Evolutionary conservation across 2,797 vertebrate genomes (phyloP).

Genomic region (Yasuhikotakia modesta): DNA sequence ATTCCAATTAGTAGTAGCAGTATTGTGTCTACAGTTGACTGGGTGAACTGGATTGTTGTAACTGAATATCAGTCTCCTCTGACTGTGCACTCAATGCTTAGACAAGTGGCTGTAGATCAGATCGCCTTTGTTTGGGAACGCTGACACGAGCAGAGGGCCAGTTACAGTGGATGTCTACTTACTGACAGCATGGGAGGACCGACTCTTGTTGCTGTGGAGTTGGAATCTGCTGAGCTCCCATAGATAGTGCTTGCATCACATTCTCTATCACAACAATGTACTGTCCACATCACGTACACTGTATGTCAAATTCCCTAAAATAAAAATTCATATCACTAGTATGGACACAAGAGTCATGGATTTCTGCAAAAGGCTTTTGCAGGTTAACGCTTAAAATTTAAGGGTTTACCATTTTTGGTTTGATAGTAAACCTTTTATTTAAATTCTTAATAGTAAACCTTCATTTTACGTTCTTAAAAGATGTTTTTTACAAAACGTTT

Average conservation of each 20-base stretch:
- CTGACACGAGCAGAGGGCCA: constrained; percentile 26
- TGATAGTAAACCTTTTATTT: too few species aligned
- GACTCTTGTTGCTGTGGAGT: constrained; percentile 42
- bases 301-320: background rate
- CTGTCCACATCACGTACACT: constrained; percentile 12
- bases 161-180: constrained; percentile 44
- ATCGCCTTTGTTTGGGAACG: constrained; percentile 25
- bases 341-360: background rate
- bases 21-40: constrained; percentile 6
- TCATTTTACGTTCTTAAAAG: too few species aligned
- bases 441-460: too few species aligned
- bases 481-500: too few species aligned
- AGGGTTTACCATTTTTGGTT: too few species aligned
- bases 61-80: constrained; percentile 23
- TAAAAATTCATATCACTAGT: background rate
- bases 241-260: constrained; percentile 30
- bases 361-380: background rate
- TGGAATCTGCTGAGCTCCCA: constrained; percentile 39
- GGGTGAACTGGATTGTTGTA: constrained; percentile 31
- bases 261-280: constrained; percentile 40
- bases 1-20: constrained; percentile 18
- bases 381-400: too few species aligned
- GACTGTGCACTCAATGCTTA: constrained; percentile 14
- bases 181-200: constrained; percentile 32
- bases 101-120: constrained; percentile 34